Evolutionary conservation across 2,888 invertebrate species (phyloP).

Genomic region (Caenorhabditis virilis): DNA sequence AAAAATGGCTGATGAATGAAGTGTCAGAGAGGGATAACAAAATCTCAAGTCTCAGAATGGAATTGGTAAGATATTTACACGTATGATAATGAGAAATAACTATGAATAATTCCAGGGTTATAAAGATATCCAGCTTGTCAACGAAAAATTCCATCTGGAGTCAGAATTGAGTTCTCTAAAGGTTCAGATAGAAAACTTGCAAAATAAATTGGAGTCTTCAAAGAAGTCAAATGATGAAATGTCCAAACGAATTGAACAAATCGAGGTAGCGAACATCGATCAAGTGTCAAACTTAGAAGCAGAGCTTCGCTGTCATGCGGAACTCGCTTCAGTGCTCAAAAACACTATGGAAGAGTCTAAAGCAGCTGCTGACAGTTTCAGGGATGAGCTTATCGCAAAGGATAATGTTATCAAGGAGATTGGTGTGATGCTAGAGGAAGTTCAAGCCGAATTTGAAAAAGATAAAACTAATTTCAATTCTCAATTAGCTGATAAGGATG

Average conservation of each 20-base stretch:
- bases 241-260: constrained; percentile 12
- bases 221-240: constrained; percentile 12
- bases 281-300: constrained; percentile 27
- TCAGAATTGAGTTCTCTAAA: constrained; percentile 9
- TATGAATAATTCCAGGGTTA: constrained; percentile 4
- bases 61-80: constrained; percentile 30
- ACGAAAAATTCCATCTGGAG: constrained; percentile 18
- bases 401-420: constrained; percentile 19
- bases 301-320: constrained; percentile 18
- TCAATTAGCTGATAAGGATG: constrained; percentile 11
- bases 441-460: constrained; percentile 19
- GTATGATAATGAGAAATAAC: neutral
- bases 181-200: constrained; percentile 16
- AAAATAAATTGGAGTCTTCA: constrained; percentile 17
- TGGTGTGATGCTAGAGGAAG: constrained; percentile 9
- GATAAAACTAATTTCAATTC: constrained; percentile 3
- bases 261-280: constrained; percentile 1
- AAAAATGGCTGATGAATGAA: constrained; percentile 50
- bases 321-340: constrained; percentile 12
- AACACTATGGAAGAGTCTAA: constrained; percentile 21
- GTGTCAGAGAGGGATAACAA: constrained; percentile 51
- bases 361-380: constrained; percentile 22
- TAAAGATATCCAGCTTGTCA: constrained; percentile 22
- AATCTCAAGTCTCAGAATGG: constrained; percentile 50
- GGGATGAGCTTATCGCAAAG: constrained; percentile 17